Base-by-base conservation (phyloP, 2,113 vertebrate species). In the Atherinomorus stipes region DNA sequence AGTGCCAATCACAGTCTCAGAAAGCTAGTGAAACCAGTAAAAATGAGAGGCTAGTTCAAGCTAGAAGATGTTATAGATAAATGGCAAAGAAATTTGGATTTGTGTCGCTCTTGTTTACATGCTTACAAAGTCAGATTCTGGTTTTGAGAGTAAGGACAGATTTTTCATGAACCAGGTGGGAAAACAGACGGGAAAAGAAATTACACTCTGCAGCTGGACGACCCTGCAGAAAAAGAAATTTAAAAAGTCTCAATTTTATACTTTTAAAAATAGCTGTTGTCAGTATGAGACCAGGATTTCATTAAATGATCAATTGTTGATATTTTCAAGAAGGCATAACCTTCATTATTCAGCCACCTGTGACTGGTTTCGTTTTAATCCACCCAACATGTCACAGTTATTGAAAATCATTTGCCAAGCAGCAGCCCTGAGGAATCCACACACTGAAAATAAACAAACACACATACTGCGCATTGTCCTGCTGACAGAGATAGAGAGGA, bases 321-420 rank as follows among this genome's bases (percentile, higher is more conserved):
- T 37, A 59, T 38, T 52, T 53, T 64, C 52, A 9, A 64, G 26
- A 19, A 34, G 26, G 47, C 6, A 54, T 42, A 54, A 37, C 22
- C 57, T 62, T 72, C 25, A 53, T 65, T 60, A 44, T 21, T 25
- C 44, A 45, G 26, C 26, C 28, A 71, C 47, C 65, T 42, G 42
- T 64, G 65, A 63, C 28, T 54, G 64, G 64, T 38, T 75, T 80
- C 53, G 50, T 62, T 71, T 69, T 40, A 76, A 76, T 56, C 73
- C 49, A 71, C 23, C 66, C 61, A 64, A 63, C 10, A 62, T 80
- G 80, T 85, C 78, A 71, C 64, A 72, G 37, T 59, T 79, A 85
- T 85, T 63, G 82, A 80, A 84, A 82, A 87, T 82, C 70, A 74
- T 71, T 89, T 75, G 56, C 60, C 78, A 65, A 85, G 66, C 71